Base-by-base conservation (phyloP, 1,140 invertebrate species). In the Trichomalopsis sarcophagae region DNA sequence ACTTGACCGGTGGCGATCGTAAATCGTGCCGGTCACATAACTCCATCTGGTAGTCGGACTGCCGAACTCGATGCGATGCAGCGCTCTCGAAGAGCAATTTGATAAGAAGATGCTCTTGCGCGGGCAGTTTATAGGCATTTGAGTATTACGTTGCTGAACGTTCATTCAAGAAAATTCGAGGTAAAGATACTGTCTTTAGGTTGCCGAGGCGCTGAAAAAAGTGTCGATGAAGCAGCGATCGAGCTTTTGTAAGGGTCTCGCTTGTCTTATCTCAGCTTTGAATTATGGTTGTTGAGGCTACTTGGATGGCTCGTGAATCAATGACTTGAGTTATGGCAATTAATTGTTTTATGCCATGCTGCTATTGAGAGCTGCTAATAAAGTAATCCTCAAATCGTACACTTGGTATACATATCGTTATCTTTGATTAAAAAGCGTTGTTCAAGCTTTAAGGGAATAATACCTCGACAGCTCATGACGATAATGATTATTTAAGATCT, bases 1-100 rank as follows among this genome's bases (percentile, higher is more conserved):
- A 69, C 79, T 81, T 81, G 79, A 81, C 79, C 79, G 79, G 62
- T 68, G 14, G 9, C 14, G 69, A 27, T 33, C 10, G 14, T 17
- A 17, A 17, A 13, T 50, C 47, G 21, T 62, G 1, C 4, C 55
- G 55, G 55, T 21, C 55, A 21, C 17, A 47, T 76, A 17, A 40
- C 40, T 76, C 78, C 78, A 69, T 68, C 78, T 78, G 30, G 21
- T 33, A 23, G 50, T 27, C n/a, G 0, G 27, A 73, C 23, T 27
- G 17, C 21, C 27, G 17, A 73, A 73, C 69, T 73, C 21, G 1
- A 50, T 50, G 14, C 21, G 17, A 62, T 62, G 21, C 17, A 62
- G 55, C 17, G 21, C 55, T 62, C 55, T 62, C 40, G 1, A 44
- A 9, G 40, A 44, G 40, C 40, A 44, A 44, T 44, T 9, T 1